These are phyloP conservation scores for Enteromius argenteus DNA, from an alignment of 2,797 vertebrate genomes.

Conservation along the genomic window DNA sequence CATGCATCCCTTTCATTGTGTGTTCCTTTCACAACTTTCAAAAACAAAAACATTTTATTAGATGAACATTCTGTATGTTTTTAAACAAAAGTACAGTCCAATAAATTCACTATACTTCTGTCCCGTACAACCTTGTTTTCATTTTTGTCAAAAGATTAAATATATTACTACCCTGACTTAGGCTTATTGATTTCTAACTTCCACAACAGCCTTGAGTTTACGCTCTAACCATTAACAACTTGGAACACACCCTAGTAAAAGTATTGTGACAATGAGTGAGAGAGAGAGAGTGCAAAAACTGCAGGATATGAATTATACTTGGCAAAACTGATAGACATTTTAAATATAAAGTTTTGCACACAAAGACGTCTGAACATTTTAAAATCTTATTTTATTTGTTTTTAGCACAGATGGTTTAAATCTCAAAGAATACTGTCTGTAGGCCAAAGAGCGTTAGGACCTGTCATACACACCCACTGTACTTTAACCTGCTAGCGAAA, in stretches of 20 bases:
- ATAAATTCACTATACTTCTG: background rate
- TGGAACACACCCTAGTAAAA: slow-evolving; percentile 53
- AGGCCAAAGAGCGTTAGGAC: slow-evolving; percentile 24
- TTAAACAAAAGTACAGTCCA: background rate
- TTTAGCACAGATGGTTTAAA: background rate
- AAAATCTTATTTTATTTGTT: slow-evolving; percentile 5
- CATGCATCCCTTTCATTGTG: background rate
- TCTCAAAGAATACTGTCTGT: slow-evolving; percentile 31
- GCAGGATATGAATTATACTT: slow-evolving; percentile 1
- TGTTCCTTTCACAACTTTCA: background rate
- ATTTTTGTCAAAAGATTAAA: background rate
- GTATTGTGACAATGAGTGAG: background rate
- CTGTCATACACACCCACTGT: slow-evolving; percentile 30
- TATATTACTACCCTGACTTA: background rate
- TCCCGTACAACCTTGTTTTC: background rate
- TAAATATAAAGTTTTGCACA: background rate
- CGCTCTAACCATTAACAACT: slow-evolving; percentile 64
- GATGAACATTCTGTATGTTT: background rate
- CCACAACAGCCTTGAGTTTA: slow-evolving; percentile 69
- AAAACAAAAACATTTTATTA: no score
- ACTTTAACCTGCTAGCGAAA: slow-evolving; percentile 49
- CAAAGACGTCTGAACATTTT: background rate
- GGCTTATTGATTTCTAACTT: background rate
- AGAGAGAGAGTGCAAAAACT: background rate
- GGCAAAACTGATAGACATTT: background rate